Conservation (phyloP, 2,888 invertebrate species). For the Calameuta idolon region DNA sequence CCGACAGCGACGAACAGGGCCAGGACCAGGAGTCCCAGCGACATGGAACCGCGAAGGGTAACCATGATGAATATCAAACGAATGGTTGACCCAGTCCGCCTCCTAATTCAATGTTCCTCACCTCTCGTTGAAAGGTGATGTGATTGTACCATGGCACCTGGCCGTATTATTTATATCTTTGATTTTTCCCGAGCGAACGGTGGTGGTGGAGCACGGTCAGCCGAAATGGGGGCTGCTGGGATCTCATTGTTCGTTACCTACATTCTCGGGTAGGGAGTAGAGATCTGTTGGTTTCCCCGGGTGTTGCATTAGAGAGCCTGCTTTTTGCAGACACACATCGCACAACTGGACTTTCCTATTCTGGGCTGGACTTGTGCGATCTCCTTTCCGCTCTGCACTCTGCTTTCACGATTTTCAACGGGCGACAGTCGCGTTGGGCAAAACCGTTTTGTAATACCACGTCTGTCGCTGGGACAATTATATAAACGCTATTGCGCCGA, state of each 20-base stretch:
- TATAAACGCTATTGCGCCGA: background rate
- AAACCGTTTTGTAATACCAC: background rate
- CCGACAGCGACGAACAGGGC: slow-evolving; percentile 68
- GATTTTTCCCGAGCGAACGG: slow-evolving; percentile 26
- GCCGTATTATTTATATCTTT: slow-evolving; percentile 40
- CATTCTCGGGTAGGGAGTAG: slow-evolving; percentile 14
- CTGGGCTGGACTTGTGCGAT: slow-evolving; percentile 19
- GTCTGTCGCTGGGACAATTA: background rate
- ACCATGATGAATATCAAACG: slow-evolving; percentile 11
- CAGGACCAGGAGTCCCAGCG: slow-evolving; percentile 68
- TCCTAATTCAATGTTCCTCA: slow-evolving; percentile 13
- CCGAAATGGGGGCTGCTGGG: slow-evolving; percentile 2
- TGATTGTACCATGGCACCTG: slow-evolving; percentile 28
- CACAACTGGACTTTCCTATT: slow-evolving; percentile 20
- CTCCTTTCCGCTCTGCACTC: slow-evolving; percentile 24
- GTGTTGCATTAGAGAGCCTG: slow-evolving; percentile 42
- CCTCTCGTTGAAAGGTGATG: slow-evolving; percentile 26
- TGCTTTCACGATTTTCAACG: slow-evolving; percentile 14
- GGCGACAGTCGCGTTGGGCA: slow-evolving; percentile 7
- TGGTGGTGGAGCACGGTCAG: slow-evolving; percentile 10
- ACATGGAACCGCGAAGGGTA: slow-evolving; percentile 35
- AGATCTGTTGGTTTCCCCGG: slow-evolving; percentile 30
- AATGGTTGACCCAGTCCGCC: slow-evolving; percentile 2
- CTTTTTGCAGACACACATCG: slow-evolving; percentile 34
- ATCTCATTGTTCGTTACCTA: background rate